Base-by-base conservation (phyloP, 2,113 vertebrate species). In the Lates calcarifer region DNA sequence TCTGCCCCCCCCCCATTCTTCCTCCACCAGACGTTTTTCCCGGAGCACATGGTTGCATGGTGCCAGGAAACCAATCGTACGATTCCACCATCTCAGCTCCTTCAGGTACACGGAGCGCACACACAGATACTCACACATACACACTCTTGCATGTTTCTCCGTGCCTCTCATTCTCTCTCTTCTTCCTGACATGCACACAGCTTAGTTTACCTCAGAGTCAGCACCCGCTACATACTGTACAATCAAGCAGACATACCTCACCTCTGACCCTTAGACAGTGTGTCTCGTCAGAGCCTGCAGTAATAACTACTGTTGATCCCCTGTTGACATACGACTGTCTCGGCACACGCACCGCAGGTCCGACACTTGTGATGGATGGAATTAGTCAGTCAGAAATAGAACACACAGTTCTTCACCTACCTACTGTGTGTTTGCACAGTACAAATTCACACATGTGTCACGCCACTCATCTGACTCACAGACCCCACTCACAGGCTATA, bases 31-130 rank as follows among this genome's bases (percentile, higher is more conserved):
- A 97, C 96, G 80, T 99, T 99, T 95, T 99, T 99, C 89, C 98
- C 98, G 9, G 98, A 99, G 63, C 97, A 99, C 87, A 99, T 99
- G 97, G 96, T 99, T 57, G 95, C 96, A 2, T 98, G 97, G 97
- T 99, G 97, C 92, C 97, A 99, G 87, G 97, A 97, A 91, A 95
- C 96, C 60, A 98, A 98, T 39, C 96, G 96, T 79, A 92, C 94
- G 47, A 97, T 97, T 90, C 96, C 95, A 81, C 97, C 97, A 37
- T 97, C 96, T 82, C 98, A 99, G 86, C 96, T 99, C 63, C 82
- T 99, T 88, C 97, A 99, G 97, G 98, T 99, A 96, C 80, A 20
- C 43, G 47, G 39, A 70, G 24, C 37, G 47, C 64, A 13, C 28
- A 26, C 41, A 41, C 55, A 57, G 64, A 31, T 35, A 74, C 66